Base-by-base conservation (phyloP, 2,797 vertebrate genomes). In the Dipus sagitta region DNA sequence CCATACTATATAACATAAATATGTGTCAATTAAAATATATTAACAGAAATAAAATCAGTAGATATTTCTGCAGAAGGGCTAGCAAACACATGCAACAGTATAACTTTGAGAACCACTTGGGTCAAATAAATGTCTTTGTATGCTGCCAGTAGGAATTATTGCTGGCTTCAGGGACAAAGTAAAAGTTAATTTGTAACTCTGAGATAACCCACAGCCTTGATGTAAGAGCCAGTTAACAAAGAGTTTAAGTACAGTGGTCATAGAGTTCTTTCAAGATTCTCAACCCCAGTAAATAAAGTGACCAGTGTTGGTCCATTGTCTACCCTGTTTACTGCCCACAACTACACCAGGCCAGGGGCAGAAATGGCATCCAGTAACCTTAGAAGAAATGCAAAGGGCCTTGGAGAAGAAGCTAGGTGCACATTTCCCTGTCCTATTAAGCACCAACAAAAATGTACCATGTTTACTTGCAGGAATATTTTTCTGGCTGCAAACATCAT, bases 11-110 rank as follows among this genome's bases (percentile, higher is more conserved):
- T 32, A 14, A 52, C 15, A 78, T 47, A 62, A 77, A 70, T 60
- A 28, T 23, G 14, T 77, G 8, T 83, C 52, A 86, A 62, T 42
- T 74, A n/a, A 42, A 81, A 47, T 9, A 21, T 26, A 70, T 47
- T 70, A 84, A 77, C 21, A 84, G 67, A 76, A 30, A 67, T 60
- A 85, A 75, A 30, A 67, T 60, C 78, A 75, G 52, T 20, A 86
- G 72, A 82, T 80, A 54, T 20, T 92, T 92, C 87, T 52, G 23
- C 30, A 54, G 64, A 92, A 91, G 30, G 52, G 58, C 20, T 42
- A 72, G 9, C 11, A 81, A 64, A 34, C 47, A 26, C 24, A 64
- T 65, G 32, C 2, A 80, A 17, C 52, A 82, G 20, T 34, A 12
- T 23, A 89, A 38, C 70, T 82, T 68, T 95, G 52, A 90, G 62